Evolutionary conservation across 2,113 vertebrate species (phyloP), one percentile per base, ranked within the genome.

Genomic region (Potamarius usumacintae): DNA sequence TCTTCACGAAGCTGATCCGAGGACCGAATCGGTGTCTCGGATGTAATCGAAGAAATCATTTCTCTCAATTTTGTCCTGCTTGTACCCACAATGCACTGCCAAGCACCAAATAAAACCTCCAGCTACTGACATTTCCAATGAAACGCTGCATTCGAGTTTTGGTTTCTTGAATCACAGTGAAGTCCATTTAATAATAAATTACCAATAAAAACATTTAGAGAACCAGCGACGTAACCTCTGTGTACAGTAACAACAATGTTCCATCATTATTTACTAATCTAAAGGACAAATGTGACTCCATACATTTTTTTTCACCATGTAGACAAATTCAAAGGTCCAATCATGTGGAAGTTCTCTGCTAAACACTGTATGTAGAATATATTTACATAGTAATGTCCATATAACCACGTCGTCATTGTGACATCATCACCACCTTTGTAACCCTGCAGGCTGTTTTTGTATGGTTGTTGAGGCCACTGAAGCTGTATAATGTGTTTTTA

Each of bases 21-120:
- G 17, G 30, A 20, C 11, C 2, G 11, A 10, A 2, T 17, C 17
- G 7, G 17, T 48, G 9, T 50, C 76, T 27, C 48, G 1, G 74
- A 11, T 42, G 12, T 78, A 27, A 52, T 5, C 50, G 17, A 9
- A 78, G 76, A 12, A n/a, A 55, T 55, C 8, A 12, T 20, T 18
- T 80, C 78, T 58, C 53, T 81, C 27, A 34, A 55, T 57, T 9
- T 9, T 82, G 17, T 25, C 57, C n/a, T 76, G 67, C 10, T 34
- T 72, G 27, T 58, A 48, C 27, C 53, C 22, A 48, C 20, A 60
- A 74, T 74, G 22, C 65, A 72, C 83, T 76, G 69, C 69, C 53
- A 42, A 69, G 65, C 83, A 76, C 69, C 69, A 50, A 77, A 85
- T 76, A 85, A 85, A 85, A 60, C 69, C 42, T 63, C 22, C 57